Evolutionary conservation across 2,113 vertebrate genomes (phyloP), one percentile per base, ranked within the genome.

Genomic region (Nycticebus coucang): DNA sequence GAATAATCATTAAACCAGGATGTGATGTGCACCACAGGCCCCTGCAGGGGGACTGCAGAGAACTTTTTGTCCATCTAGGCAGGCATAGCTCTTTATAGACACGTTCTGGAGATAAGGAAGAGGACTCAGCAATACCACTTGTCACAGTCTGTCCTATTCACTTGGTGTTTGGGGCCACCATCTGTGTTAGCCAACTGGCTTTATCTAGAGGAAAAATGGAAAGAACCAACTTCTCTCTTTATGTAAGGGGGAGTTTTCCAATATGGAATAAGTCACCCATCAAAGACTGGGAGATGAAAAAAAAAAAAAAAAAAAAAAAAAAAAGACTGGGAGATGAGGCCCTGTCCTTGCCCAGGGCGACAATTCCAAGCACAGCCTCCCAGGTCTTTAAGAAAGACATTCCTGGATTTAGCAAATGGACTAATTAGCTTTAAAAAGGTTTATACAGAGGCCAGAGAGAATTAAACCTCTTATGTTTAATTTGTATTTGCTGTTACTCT

Each of bases 71-170:
- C 9, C 11, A 21, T 41, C 13, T 5, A 71, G 21, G 68, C 3
- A 7, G 77, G 19, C 17, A 64, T 19, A 24, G 0, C 45, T 53
- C n/a, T 7, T 33, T 0, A 4, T 19, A 55, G 55, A n/a, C 12
- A 22, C 1, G 12, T 33, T 53, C 3, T 1, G 37, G 6, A 22
- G 62, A 45, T n/a, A 28, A 57, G 10, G 30, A 13, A 64, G 85
- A 33, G 66, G 75, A 4, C 77, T 24, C 6, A 5, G 30, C 14
- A n/a, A 28, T 0, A 0, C 26, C 10, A 0, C 7, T 19, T 28
- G 21, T 28, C 26, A n/a, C 33, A 53, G n/a, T 14, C 18, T 15
- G 7, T 75, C 57, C 57, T 45, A 45, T 55, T 37, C 85, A 11
- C 77, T 33, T 37, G 91, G 72, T 4, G 59, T 71, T 3, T 59